Evolutionary conservation across 1,140 invertebrate genomes (phyloP), one percentile per base, ranked within the genome.

Genomic region (Drosophila tsacasi): DNA sequence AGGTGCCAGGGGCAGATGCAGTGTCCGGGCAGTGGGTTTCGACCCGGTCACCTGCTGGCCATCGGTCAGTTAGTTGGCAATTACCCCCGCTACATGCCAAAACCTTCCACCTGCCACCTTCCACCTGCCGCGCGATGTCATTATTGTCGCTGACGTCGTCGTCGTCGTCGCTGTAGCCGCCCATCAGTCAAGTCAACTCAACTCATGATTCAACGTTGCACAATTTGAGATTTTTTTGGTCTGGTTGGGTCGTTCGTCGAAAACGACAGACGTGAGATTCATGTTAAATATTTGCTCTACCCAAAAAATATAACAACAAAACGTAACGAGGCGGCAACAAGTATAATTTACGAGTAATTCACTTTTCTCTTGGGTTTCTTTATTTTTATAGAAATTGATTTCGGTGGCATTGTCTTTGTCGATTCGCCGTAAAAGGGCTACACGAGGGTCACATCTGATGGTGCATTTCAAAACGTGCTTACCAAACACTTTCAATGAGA

Each of bases 181-280:
- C 54, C 44, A 73, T 73, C 69, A 42, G 27, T 46, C 64, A 64
- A 30, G 35, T 23, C 60, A 21, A 57, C 21, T 57, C 30, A 9
- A 50, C 15, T 39, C 62, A 68, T 78, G 75, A 78, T 78, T 78
- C 75, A 78, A 78, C 75, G 61, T 78, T 78, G 75, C 75, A 78
- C 75, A 78, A 78, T 79, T 78, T 81, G 49, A 73, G 76, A 76
- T 86, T 74, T 86, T 86, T 74, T 75, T 89, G 84, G 73, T 76
- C 47, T 81, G 54, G 55, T 68, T 78, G 42, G 74, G 39, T 65
- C 72, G 73, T 83, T 87, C 81, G 73, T 64, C 62, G 85, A 75
- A 83, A 84, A 81, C 77, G 81, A 55, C 74, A 79, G 76, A 87
- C 84, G 84, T 87, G 84, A 87, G 84, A 79, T 78, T 78, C 73